Conservation (phyloP, 2,888 invertebrate genomes). For the Pterostichus madidus region DNA sequence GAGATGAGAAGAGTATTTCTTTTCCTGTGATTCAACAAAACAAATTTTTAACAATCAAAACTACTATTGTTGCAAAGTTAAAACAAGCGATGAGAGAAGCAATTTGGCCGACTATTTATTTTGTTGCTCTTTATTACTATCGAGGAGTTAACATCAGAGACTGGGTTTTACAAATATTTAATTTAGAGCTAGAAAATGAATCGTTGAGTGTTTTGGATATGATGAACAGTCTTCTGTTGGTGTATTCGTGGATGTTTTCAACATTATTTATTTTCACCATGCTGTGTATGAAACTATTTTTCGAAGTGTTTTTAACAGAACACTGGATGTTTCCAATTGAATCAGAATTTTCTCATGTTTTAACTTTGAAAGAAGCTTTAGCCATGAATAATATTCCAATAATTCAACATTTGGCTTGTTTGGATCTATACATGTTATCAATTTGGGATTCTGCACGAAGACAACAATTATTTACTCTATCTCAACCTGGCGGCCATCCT, state of each 20-base stretch:
- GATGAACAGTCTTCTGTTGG: constrained; percentile 78
- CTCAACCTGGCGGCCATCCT: constrained; percentile 92
- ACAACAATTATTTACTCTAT: constrained; percentile 84
- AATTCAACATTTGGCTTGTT: constrained; percentile 87
- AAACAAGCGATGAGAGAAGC: constrained; percentile 81
- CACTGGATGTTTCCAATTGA: constrained; percentile 84
- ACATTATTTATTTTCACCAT: constrained; percentile 85
- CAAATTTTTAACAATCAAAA: constrained; percentile 84
- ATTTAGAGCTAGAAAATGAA: constrained; percentile 79
- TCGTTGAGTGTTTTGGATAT: constrained; percentile 79
- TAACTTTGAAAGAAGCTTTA: constrained; percentile 83
- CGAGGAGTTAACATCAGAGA: constrained; percentile 80
- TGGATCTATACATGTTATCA: constrained; percentile 85
- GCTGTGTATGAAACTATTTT: constrained; percentile 85
- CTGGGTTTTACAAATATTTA: constrained; percentile 79
- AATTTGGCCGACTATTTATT: constrained; percentile 82
- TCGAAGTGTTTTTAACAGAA: constrained; percentile 86
- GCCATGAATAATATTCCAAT: constrained; percentile 82
- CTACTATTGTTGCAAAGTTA: constrained; percentile 80
- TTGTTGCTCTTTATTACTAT: constrained; percentile 81
- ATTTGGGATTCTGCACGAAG: constrained; percentile 82
- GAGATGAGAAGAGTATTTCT: constrained; percentile 79
- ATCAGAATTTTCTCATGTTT: constrained; percentile 74
- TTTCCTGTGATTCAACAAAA: constrained; percentile 87
- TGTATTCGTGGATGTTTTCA: constrained; percentile 85